Base-by-base conservation (phyloP, 2,888 invertebrate species). In the Cryptus armator region DNA sequence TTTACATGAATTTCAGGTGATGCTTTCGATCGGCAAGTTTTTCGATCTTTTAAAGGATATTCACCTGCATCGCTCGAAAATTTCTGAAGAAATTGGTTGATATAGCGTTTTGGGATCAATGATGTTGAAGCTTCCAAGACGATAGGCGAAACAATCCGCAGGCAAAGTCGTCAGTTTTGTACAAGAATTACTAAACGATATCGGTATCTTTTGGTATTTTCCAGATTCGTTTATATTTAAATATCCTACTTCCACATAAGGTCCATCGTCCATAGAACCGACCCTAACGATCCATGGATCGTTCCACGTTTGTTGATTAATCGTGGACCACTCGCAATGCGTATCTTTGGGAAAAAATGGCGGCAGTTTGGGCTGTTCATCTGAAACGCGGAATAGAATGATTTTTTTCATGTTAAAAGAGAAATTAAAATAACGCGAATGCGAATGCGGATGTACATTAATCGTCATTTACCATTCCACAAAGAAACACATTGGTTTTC, bases 101-200 rank as follows among this genome's bases (percentile, higher is more conserved):
- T 56, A 10, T 10, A 56, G 56, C 10, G 19, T 88, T 14, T 84
- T 59, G 0, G 90, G 89, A 87, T 91, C 86, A 16, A 89, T 86
- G 3, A 91, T 62, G 46, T 89, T 89, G 79, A 90, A 89, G 43
- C 87, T 89, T 68, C 86, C 87, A 4, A 89, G 43, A 43, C 86
- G 74, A 78, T 81, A 81, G 56, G 78, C 53, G 46, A 78, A 85
- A 53, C 81, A 81, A 6, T 80, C 48, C 2, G 62, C 71, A 14
- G 81, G 64, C 7, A 87, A 68, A 67, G 76, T 66, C 10, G 81
- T 78, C 10, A 81, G 29, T 9, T 62, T 32, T 37, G 71, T 76
- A 9, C 59, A 24, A 19, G 12, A 3, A 12, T 12, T 4, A 56
- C 16, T 9, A 53, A 12, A 24, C 12, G 56, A 19, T 16, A 19